Percentiles rank a stretch among this genome's conserved stretches.
Evolutionary conservation across 2,797 vertebrate species (phyloP).

Genomic region (Lepilemur septentrionalis): DNA sequence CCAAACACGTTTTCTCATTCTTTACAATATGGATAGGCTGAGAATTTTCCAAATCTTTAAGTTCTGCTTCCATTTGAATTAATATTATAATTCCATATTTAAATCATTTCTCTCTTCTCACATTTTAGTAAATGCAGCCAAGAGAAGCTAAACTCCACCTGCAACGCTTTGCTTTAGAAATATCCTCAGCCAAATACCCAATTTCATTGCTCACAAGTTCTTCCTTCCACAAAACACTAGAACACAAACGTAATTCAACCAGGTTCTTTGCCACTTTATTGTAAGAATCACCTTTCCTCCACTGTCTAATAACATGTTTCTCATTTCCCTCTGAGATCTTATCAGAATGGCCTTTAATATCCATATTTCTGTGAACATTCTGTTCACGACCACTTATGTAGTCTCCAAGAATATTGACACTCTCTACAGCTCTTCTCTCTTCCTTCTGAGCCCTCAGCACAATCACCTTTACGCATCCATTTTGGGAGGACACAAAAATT

Average conservation of each 20-base stretch:
- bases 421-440: background rate
- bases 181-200: background rate
- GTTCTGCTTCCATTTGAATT: background rate
- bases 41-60: background rate
- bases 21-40: background rate
- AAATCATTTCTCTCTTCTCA: background rate
- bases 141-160: background rate
- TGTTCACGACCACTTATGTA: background rate
- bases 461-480: background rate
- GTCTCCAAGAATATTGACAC: background rate
- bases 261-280: background rate
- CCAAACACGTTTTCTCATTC: background rate
- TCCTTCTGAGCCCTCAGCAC: background rate
- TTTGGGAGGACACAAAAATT: background rate
- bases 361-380: background rate
- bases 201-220: background rate
- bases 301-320: background rate
- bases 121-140: background rate
- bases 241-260: background rate
- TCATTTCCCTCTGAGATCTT: background rate
- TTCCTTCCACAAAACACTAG: background rate
- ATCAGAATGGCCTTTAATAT: background rate
- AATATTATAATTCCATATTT: background rate
- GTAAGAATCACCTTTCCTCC: background rate
- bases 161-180: background rate